These are phyloP conservation scores for Pseudoips prasinana DNA, from an alignment of 2,888 invertebrate species.

Conservation along the genomic window DNA sequence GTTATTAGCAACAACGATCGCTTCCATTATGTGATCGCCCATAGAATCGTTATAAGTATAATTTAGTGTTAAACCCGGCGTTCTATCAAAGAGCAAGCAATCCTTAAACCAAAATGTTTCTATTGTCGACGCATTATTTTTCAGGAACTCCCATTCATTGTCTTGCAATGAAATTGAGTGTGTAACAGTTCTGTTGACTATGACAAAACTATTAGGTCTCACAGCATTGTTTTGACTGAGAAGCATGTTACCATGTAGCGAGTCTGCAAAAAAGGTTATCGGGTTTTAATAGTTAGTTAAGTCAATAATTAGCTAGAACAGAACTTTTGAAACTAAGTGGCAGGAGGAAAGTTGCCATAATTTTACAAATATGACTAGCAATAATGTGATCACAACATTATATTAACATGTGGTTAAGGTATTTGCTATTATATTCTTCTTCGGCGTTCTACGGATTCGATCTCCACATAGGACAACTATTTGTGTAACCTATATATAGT, in stretches of 20 bases:
- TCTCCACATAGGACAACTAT: too few species aligned
- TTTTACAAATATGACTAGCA: too few species aligned
- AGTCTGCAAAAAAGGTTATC: constrained; percentile 73
- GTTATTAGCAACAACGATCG: constrained; percentile 86
- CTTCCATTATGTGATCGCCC: constrained; percentile 84
- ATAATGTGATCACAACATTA: too few species aligned
- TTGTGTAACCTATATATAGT: too few species aligned
- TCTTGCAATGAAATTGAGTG: constrained; percentile 82
- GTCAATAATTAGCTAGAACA: too few species aligned
- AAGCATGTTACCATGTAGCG: constrained; percentile 85
- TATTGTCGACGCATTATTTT: constrained; percentile 68
- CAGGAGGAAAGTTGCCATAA: too few species aligned
- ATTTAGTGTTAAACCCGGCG: constrained; percentile 81
- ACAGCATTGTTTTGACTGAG: constrained; percentile 84
- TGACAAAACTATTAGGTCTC: constrained; percentile 83
- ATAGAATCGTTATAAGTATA: constrained; percentile 85
- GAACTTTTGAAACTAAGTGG: too few species aligned
- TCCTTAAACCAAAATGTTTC: constrained; percentile 91
- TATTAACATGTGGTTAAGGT: too few species aligned
- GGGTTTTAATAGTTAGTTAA: too few species aligned
- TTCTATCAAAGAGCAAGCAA: constrained; percentile 86
- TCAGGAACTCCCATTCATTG: constrained; percentile 83
- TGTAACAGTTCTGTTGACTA: constrained; percentile 81
- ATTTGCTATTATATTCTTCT: too few species aligned
- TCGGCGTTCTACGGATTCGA: too few species aligned